A percentile compares a stretch with the other conserved stretches of the same genome.
These are phyloP conservation scores for Gnathonemus longibarbis DNA, from an alignment of 2,113 vertebrate genomes.

Conservation along the genomic window DNA sequence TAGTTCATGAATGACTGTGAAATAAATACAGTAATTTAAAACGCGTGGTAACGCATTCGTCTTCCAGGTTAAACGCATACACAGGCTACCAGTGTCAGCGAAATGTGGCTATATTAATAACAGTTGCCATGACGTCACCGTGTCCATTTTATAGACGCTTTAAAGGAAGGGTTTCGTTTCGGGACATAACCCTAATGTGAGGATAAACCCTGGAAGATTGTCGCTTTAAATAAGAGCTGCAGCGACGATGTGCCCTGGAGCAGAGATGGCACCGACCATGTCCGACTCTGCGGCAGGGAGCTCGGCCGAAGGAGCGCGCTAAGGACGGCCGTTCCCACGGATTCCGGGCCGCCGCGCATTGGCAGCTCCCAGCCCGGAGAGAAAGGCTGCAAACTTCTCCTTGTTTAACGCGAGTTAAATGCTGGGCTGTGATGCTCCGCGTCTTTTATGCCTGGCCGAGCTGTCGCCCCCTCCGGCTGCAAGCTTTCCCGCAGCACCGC, in stretches of 20 bases:
- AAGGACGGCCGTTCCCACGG: conserved; percentile 49
- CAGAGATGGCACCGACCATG: conserved; percentile 75
- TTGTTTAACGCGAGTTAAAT: conserved; percentile 52
- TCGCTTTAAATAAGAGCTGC: conserved; percentile 79
- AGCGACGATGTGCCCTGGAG: conserved; percentile 67
- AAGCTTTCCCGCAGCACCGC: conserved; percentile 23
- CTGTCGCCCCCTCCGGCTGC: not conserved
- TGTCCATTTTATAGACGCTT: conserved; percentile 4
- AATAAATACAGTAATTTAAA: not conserved
- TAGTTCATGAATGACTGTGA: not conserved
- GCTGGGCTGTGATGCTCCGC: not conserved
- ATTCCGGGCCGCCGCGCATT: conserved; percentile 69
- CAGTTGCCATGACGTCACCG: not conserved
- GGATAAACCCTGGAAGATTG: conserved; percentile 69
- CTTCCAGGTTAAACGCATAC: not conserved
- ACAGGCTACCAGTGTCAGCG: not conserved
- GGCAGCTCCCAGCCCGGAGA: conserved; percentile 60
- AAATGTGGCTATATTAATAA: not conserved
- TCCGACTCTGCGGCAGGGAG: conserved; percentile 74
- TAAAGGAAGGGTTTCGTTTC: not conserved
- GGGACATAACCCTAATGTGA: conserved; percentile 37
- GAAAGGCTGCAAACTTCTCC: conserved; percentile 55
- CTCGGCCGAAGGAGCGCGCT: conserved; percentile 60
- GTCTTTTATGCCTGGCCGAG: not conserved
- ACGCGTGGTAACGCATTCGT: not conserved